Conservation (phyloP, 2,888 invertebrate genomes). For the Thyatira batis region DNA sequence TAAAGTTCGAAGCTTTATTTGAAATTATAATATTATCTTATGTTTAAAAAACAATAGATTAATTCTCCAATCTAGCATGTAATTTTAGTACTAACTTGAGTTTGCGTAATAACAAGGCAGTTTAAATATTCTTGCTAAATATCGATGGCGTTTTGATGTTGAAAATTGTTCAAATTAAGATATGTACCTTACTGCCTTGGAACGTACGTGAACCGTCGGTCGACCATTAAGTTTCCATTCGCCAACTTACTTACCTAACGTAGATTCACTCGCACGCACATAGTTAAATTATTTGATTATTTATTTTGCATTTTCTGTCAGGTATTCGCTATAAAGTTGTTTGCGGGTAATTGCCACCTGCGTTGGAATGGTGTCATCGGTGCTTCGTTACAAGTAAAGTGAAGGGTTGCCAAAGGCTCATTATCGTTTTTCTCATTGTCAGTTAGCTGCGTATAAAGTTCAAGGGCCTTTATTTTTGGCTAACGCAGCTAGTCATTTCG, state of each 20-base stretch:
- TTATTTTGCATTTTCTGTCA: neutral
- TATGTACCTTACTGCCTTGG: neutral
- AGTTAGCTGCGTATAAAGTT: constrained; percentile 49
- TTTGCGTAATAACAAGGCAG: neutral
- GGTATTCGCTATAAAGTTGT: constrained; percentile 3
- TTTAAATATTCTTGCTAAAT: neutral
- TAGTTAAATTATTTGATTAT: neutral
- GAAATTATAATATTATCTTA: no score
- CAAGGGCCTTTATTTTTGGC: constrained; percentile 49
- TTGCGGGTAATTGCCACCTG: constrained; percentile 17
- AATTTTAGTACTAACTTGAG: no score
- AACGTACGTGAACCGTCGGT: neutral
- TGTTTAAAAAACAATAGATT: no score
- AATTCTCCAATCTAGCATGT: no score
- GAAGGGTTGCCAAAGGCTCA: constrained; percentile 64
- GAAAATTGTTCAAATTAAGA: neutral
- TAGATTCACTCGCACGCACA: neutral
- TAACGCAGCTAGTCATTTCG: neutral
- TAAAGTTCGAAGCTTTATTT: neutral
- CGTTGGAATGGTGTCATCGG: constrained; percentile 53
- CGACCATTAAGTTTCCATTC: neutral
- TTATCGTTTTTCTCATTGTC: constrained; percentile 67
- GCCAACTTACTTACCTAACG: neutral
- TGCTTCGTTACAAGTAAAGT: constrained; percentile 50
- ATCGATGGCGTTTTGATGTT: neutral